Evolutionary conservation across 2,113 vertebrate species (phyloP).

Genomic region (Chlorocebus sabaeus): DNA sequence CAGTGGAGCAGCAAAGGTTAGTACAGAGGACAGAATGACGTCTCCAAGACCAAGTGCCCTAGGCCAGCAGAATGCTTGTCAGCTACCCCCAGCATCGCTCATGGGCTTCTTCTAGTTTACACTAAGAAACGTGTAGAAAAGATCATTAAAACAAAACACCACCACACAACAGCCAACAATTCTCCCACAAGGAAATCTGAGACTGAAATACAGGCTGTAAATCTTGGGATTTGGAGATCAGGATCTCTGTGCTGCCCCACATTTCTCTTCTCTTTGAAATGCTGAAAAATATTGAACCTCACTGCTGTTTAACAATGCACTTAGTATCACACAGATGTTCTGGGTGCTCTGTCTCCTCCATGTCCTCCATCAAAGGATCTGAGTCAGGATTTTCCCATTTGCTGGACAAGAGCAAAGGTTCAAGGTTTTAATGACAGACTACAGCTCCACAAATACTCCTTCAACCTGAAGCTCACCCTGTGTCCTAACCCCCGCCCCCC

Average conservation of each 20-base stretch:
- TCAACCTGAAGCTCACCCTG: neutral
- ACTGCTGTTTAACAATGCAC: neutral
- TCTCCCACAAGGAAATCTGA: neutral
- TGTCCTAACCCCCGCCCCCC: neutral
- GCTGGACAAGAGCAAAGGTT: neutral
- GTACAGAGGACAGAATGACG: neutral
- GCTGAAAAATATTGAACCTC: neutral
- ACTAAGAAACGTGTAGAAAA: neutral
- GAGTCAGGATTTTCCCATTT: neutral
- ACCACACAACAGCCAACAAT: neutral
- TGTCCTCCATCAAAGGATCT: neutral
- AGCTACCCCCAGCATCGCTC: neutral
- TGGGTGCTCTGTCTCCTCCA: rapidly evolving
- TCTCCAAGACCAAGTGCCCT: neutral
- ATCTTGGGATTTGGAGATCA: neutral
- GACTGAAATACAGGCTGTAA: neutral
- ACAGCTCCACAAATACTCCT: neutral
- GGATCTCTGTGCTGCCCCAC: neutral
- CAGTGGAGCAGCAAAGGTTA: neutral
- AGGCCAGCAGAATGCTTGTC: neutral
- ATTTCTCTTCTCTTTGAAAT: neutral
- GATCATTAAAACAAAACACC: neutral
- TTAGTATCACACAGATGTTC: no score
- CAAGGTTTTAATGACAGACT: neutral
- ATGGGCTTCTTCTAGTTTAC: neutral